phyloP scores from a whole-genome alignment of 64 coral and sea anemone genomes.

The Trachythela sp. region DNA sequence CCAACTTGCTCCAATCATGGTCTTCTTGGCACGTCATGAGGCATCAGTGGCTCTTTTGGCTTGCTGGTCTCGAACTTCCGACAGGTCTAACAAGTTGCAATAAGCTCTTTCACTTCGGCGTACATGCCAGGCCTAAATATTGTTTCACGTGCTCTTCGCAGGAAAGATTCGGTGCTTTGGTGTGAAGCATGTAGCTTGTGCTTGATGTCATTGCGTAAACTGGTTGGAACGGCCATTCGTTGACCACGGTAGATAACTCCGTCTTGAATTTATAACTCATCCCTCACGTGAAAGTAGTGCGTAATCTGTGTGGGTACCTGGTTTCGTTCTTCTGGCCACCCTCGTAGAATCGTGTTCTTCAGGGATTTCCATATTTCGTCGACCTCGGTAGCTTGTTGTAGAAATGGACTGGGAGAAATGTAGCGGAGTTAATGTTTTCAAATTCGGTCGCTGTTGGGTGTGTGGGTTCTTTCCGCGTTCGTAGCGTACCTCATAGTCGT shows the following conservation, averaged over 20 bases:
- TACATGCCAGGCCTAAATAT: not conserved
- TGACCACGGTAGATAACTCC: not conserved
- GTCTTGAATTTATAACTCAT: not conserved
- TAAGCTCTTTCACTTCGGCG: not conserved
- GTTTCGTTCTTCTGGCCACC: slow-evolving; percentile 1
- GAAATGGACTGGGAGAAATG: slow-evolving; percentile 31
- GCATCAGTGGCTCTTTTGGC: not conserved
- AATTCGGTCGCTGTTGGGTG: not conserved
- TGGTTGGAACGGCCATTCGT: not conserved
- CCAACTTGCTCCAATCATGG: not conserved
- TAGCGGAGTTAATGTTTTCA: slow-evolving; percentile 9
- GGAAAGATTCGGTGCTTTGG: not conserved
- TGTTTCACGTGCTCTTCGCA: not conserved
- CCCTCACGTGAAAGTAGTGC: slow-evolving; percentile 9
- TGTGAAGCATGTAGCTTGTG: not conserved
- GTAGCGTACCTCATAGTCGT: slow-evolving; percentile 1
- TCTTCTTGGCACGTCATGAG: not conserved
- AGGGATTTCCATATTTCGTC: not conserved
- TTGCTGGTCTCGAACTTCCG: not conserved
- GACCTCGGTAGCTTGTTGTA: not conserved
- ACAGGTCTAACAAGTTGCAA: not conserved
- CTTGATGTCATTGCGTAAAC: not conserved
- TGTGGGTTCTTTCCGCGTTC: not conserved
- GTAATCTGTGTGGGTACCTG: not conserved
- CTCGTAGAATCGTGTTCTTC: not conserved